phyloP scores from a whole-genome alignment of 2,888 invertebrate species.

The Dione vanillae region DNA sequence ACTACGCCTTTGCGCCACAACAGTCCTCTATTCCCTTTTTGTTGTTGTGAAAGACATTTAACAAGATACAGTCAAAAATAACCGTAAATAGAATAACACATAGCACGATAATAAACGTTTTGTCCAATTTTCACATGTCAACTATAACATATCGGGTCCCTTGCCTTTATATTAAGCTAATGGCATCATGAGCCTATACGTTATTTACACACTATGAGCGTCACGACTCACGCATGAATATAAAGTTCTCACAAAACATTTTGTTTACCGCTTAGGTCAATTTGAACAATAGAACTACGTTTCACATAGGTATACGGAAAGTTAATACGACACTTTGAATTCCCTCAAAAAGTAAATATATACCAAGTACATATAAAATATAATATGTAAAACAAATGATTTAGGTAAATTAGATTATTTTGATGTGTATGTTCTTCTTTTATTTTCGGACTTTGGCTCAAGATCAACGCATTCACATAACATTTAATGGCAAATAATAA shows the following conservation, averaged over 20 bases:
- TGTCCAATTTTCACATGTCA: not conserved
- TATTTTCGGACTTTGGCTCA: slow-evolving; percentile 28
- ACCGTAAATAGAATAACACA: not conserved
- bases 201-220: not conserved
- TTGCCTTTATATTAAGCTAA: not conserved
- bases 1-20: too few relatives aligned
- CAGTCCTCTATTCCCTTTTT: too few relatives aligned
- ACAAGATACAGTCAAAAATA: not conserved
- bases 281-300: too few relatives aligned
- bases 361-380: too few relatives aligned
- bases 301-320: too few relatives aligned
- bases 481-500: slow-evolving; percentile 26
- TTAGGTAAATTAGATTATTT: not conserved
- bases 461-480: slow-evolving; percentile 23
- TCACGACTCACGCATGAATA: slow-evolving; percentile 3
- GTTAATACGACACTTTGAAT: too few relatives aligned
- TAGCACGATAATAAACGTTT: not conserved
- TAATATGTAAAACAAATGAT: too few relatives aligned
- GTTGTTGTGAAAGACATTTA: not conserved
- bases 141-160: not conserved
- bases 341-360: too few relatives aligned
- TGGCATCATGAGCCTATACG: not conserved
- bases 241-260: not conserved
- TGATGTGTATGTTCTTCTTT: slow-evolving; percentile 10
- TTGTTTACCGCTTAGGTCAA: not conserved